These are phyloP conservation scores for Leptopilina syphax DNA, from an alignment of 2,888 invertebrate genomes.

Conservation along the genomic window DNA sequence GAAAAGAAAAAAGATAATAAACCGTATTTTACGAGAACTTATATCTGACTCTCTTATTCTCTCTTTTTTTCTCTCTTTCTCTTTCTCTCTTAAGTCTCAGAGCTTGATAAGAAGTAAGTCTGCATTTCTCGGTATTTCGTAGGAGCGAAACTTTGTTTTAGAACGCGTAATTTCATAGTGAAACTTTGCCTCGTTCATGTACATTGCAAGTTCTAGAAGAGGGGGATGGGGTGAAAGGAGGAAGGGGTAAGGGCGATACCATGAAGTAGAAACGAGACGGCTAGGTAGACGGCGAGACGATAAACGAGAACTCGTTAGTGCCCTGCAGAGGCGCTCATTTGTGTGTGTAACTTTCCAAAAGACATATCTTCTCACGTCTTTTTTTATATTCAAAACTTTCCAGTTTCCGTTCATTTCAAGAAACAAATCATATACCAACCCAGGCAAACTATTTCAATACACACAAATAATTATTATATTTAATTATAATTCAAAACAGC, in stretches of 20 bases:
- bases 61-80: background rate
- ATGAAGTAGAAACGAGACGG: conserved; percentile 31
- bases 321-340: conserved; percentile 51
- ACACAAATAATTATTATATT: no score
- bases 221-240: no score
- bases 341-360: conserved; percentile 28
- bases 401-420: background rate
- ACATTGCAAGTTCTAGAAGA: conserved; percentile 10
- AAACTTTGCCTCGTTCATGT: conserved; percentile 41
- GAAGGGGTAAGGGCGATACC: conserved; percentile 2
- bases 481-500: no score
- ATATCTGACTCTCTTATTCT: conserved; percentile 19
- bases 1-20: background rate
- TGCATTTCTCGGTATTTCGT: conserved; percentile 36
- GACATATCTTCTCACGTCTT: conserved; percentile 6
- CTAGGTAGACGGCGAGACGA: conserved; percentile 51
- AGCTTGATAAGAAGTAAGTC: conserved; percentile 33
- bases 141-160: conserved; percentile 33
- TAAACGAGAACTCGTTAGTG: conserved; percentile 64
- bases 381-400: conserved; percentile 15
- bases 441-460: background rate
- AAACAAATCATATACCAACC: background rate
- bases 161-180: conserved; percentile 35
- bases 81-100: conserved; percentile 12
- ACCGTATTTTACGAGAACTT: conserved; percentile 6